Evolutionary conservation across 23 tunicate genomes (phyloP).

Genomic region (Trididemnum nubilum): DNA sequence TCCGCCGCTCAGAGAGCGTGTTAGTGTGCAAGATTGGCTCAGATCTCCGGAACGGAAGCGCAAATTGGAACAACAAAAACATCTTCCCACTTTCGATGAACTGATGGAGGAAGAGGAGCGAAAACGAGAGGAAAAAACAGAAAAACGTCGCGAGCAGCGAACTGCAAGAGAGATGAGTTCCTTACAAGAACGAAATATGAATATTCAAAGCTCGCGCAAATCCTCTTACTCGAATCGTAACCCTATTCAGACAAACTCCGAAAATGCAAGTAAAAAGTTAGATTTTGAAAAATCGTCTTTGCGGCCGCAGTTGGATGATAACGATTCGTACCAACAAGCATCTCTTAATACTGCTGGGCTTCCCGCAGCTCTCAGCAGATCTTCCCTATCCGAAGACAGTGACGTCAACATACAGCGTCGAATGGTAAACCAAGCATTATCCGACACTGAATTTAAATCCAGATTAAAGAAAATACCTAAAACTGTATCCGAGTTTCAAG

Average conservation of each 20-base stretch:
- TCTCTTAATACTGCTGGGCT: constrained; percentile 4
- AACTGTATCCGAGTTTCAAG: constrained; percentile 33
- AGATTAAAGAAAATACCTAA: constrained; percentile 9
- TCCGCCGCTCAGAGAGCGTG: constrained; percentile 30
- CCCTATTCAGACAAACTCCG: neutral
- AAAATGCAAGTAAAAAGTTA: neutral
- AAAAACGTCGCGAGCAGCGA: neutral
- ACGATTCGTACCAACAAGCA: constrained; percentile 52
- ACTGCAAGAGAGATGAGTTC: neutral
- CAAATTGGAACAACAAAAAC: constrained; percentile 7
- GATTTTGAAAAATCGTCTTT: constrained; percentile 20
- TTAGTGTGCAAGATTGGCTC: constrained; percentile 51
- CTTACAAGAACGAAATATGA: neutral
- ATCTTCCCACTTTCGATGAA: constrained; percentile 61
- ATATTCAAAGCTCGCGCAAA: neutral
- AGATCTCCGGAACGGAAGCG: constrained; percentile 39
- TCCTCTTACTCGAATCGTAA: too few species aligned
- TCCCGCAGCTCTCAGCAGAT: neutral
- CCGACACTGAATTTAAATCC: neutral
- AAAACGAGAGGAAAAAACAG: neutral
- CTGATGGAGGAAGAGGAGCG: constrained; percentile 40
- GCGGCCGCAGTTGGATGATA: constrained; percentile 25
- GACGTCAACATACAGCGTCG: constrained; percentile 45
- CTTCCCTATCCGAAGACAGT: constrained; percentile 22
- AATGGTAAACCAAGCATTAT: neutral